Conservation (phyloP, 2,113 vertebrate species). For the Stegastes partitus region DNA sequence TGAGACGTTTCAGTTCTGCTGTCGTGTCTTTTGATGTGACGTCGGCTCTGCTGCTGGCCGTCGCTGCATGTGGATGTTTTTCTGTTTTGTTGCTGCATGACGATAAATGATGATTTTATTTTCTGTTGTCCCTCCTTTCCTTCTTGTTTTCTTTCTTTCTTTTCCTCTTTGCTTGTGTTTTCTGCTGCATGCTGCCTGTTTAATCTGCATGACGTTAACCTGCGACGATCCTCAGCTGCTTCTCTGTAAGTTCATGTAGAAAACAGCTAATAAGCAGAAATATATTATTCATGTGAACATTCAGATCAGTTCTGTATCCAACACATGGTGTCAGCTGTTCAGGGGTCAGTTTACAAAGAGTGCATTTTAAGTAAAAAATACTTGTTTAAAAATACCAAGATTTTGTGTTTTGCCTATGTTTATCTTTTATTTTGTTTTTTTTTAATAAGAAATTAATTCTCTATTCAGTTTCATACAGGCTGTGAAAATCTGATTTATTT, state of each 20-base stretch:
- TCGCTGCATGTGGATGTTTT: slow-evolving; percentile 27
- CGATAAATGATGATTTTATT: slow-evolving; percentile 16
- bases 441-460: too few relatives aligned
- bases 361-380: too few relatives aligned
- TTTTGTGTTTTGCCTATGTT: too few relatives aligned
- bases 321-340: too few relatives aligned
- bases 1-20: too few relatives aligned
- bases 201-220: slow-evolving; percentile 61
- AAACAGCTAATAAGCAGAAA: too few relatives aligned
- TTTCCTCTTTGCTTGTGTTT: neutral
- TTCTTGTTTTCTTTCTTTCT: neutral
- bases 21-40: neutral
- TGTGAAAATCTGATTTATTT: too few relatives aligned
- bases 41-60: neutral
- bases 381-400: too few relatives aligned
- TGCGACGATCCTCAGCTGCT: slow-evolving; percentile 8
- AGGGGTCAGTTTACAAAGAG: too few relatives aligned
- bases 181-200: slow-evolving; percentile 64
- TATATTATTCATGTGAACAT: too few relatives aligned
- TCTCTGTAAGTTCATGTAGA: slow-evolving; percentile 21
- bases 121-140: neutral
- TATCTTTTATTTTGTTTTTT: neutral
- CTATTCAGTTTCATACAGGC: too few relatives aligned
- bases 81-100: slow-evolving; percentile 46
- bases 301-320: too few relatives aligned